phyloP scores from a whole-genome alignment of 2,113 vertebrate species.

The Calyptomena viridis region DNA sequence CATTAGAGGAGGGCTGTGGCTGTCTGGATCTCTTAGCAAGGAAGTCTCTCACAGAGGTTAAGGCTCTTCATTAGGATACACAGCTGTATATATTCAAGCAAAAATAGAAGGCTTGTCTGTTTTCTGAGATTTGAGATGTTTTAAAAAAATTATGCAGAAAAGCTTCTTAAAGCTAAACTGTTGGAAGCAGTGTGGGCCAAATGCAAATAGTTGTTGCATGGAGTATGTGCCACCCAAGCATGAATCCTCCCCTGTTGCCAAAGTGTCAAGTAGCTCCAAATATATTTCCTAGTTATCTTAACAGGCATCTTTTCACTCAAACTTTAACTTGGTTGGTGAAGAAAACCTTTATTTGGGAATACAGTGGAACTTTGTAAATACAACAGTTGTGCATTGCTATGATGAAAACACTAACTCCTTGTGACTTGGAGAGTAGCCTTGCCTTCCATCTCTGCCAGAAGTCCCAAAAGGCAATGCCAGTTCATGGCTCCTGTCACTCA shows the following conservation, averaged over 20 bases:
- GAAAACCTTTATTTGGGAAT: neutral
- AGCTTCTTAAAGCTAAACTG: neutral
- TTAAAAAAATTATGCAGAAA: neutral
- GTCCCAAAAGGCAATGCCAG: neutral
- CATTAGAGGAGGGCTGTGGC: neutral
- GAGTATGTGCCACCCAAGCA: neutral
- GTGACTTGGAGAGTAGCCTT: neutral
- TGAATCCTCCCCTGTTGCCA: neutral
- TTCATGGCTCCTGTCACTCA: neutral
- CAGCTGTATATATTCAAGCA: neutral
- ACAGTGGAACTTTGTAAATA: neutral
- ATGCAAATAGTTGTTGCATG: neutral
- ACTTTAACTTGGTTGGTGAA: neutral
- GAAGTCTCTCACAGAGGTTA: constrained; percentile 1
- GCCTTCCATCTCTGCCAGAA: neutral
- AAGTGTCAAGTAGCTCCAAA: neutral
- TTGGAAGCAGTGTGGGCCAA: neutral
- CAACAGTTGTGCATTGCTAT: neutral
- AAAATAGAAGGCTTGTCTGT: neutral
- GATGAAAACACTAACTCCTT: neutral
- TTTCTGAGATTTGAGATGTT: neutral
- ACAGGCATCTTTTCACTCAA: neutral
- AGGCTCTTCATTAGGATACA: constrained; percentile 3
- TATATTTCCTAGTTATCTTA: neutral
- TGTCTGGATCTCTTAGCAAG: constrained; percentile 13